phyloP scores from a whole-genome alignment of 53 echinoderm and acorn worm genomes.

The Zoroaster sp. region DNA sequence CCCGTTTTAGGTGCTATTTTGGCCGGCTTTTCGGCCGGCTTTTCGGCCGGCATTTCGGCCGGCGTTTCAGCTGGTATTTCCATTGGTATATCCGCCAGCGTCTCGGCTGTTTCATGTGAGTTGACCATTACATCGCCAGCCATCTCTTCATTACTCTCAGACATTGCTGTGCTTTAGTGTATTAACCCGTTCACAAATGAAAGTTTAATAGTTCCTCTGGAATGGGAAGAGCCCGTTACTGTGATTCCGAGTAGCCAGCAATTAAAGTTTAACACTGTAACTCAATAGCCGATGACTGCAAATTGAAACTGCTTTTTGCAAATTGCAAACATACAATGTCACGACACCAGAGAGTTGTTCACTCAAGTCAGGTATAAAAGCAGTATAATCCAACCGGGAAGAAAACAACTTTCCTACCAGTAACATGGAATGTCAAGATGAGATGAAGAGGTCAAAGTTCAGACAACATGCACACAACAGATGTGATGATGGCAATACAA shows the following conservation, averaged over 20 bases:
- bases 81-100: neutral
- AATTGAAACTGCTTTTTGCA: too few species aligned
- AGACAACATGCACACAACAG: neutral
- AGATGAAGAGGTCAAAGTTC: neutral
- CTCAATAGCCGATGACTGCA: too few species aligned
- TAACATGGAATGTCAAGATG: constrained; percentile 1
- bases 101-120: too few species aligned
- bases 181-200: neutral
- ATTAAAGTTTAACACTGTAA: too few species aligned
- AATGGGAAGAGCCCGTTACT: neutral
- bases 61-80: neutral
- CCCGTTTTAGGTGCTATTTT: neutral
- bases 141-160: constrained; percentile 24
- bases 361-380: too few species aligned
- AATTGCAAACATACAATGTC: too few species aligned
- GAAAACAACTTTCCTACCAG: neutral
- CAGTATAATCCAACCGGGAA: neutral
- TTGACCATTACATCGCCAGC: constrained; percentile 27
- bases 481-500: too few species aligned
- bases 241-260: neutral
- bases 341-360: too few species aligned
- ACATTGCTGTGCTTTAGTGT: neutral
- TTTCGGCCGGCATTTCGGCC: neutral
- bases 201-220: neutral
- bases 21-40: neutral